Conservation (phyloP, 2,113 vertebrate genomes). For the Dissostichus mawsoni region DNA sequence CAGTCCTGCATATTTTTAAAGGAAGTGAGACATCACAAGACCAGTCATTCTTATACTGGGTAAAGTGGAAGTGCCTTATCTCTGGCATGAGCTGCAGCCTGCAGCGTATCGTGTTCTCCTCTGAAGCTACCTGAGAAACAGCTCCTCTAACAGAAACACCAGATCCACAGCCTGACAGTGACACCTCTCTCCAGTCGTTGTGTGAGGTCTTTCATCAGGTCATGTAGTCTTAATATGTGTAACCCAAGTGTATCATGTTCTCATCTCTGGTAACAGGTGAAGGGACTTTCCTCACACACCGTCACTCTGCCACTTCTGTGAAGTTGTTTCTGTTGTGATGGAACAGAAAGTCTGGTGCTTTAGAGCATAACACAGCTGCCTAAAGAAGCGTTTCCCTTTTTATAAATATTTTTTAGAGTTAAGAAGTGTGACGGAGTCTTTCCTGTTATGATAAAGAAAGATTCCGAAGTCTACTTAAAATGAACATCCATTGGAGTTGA, state of each 20-base stretch:
- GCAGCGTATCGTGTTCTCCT: not conserved
- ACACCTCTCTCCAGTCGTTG: constrained; percentile 25
- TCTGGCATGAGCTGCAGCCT: not conserved
- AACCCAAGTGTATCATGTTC: constrained; percentile 28
- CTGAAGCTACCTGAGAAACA: constrained; percentile 22
- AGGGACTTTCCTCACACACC: not conserved
- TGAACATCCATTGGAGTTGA: not conserved
- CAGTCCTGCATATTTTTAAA: constrained; percentile 25
- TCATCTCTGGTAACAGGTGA: constrained; percentile 8
- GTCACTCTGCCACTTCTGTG: not conserved
- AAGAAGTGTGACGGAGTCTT: not conserved
- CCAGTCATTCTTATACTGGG: not conserved
- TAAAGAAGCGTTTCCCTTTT: constrained; percentile 15
- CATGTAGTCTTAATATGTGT: constrained; percentile 21
- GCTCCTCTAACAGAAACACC: constrained; percentile 19
- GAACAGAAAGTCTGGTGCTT: constrained; percentile 14
- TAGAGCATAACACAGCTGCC: not conserved
- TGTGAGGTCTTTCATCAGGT: constrained; percentile 11
- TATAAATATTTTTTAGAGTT: not conserved
- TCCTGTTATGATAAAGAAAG: not conserved
- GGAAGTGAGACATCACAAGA: constrained; percentile 49
- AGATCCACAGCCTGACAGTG: constrained; percentile 33
- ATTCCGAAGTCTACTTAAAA: not conserved
- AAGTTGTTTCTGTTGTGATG: constrained; percentile 17
- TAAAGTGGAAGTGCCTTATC: constrained; percentile 55